Evolutionary conservation across 2,113 vertebrate genomes (phyloP).

Genomic region (Diadophis punctatus): DNA sequence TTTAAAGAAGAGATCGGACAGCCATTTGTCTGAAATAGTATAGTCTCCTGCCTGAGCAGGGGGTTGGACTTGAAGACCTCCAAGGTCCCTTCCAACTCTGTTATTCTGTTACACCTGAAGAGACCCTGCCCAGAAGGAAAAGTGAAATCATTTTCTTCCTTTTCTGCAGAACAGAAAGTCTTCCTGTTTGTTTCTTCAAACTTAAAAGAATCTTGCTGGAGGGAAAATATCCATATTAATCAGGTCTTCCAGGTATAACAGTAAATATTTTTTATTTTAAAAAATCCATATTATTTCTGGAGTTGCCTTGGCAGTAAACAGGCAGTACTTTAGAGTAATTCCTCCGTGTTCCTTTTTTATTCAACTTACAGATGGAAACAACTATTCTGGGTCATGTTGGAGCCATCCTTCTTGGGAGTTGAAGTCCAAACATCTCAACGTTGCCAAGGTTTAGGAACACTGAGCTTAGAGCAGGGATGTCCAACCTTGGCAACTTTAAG

Average conservation of each 20-base stretch:
- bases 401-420: not conserved
- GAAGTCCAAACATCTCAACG: not conserved
- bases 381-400: not conserved
- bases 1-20: too few relatives aligned
- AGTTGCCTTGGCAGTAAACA: not conserved
- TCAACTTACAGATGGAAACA: not conserved
- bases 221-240: slow-evolving; percentile 2
- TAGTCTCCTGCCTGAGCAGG: too few relatives aligned
- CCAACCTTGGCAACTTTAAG: not conserved
- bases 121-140: not conserved
- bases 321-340: not conserved
- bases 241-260: not conserved
- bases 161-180: slow-evolving; percentile 18
- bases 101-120: not conserved
- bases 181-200: slow-evolving; percentile 6
- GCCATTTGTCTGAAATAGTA: too few relatives aligned
- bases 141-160: not conserved
- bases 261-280: not conserved
- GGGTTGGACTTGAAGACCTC: too few relatives aligned
- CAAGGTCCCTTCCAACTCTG: too few relatives aligned
- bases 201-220: slow-evolving; percentile 10
- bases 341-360: not conserved
- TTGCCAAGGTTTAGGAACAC: not conserved
- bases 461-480: not conserved
- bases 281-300: not conserved